Percentiles rank a stretch among this genome's conserved stretches.
phyloP scores from a whole-genome alignment of 2,888 invertebrate species.

The Macrosiphum euphorbiae region DNA sequence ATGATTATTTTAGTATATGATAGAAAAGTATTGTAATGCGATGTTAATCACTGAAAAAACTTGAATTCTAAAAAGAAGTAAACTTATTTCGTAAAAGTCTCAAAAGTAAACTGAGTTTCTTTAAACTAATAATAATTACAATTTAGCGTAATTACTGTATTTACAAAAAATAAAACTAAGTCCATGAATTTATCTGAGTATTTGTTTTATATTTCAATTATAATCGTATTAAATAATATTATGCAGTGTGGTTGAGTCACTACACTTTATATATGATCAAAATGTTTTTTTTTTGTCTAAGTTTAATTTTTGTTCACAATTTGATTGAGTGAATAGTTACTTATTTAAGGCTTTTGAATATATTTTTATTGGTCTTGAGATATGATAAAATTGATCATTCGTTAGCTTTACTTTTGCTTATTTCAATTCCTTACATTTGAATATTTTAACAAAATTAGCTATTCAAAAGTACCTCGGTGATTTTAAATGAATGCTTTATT shows the following conservation, averaged over 20 bases:
- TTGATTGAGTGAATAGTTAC: not conserved
- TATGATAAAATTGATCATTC: not conserved
- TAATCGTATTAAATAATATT: not conserved
- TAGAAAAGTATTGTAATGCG: not conserved
- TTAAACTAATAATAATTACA: not conserved
- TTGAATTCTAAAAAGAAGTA: not conserved
- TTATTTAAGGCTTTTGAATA: not conserved
- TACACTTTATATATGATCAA: not conserved
- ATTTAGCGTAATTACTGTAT: not conserved
- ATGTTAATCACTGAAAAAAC: not conserved
- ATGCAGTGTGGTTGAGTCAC: not conserved
- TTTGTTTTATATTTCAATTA: not conserved
- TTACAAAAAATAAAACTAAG: not conserved
- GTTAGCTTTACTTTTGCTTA: not conserved
- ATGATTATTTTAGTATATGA: not conserved
- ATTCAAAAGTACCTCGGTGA: not conserved
- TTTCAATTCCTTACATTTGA: slow-evolving; percentile 13
- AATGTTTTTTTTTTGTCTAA: not conserved
- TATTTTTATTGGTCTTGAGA: not conserved
- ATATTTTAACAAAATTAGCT: not conserved
- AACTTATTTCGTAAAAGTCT: not conserved
- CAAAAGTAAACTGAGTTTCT: not conserved
- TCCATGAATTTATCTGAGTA: not conserved
- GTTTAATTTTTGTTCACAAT: not conserved
- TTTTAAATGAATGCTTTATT: not conserved